Base-by-base conservation (phyloP, 2,888 invertebrate genomes). In the Anodontia alba region DNA sequence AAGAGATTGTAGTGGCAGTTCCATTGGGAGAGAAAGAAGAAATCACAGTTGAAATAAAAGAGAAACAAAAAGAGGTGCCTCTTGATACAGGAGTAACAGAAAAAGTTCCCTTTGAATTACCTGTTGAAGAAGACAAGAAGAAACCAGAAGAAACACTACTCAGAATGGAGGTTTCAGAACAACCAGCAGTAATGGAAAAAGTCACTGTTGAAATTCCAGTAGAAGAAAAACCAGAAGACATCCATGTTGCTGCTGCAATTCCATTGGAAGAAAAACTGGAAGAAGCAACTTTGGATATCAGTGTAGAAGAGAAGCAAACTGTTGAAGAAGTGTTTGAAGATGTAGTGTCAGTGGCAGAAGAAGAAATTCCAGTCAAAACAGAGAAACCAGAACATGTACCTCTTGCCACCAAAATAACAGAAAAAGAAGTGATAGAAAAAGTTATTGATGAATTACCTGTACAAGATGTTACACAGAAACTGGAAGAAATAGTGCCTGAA, bases 271-370 rank as follows among this genome's bases (percentile, higher is more conserved):
- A 54, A 81, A 42, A 42, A 80, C 80, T 79, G 33, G 73, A 82
- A 68, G 84, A 83, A 68, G 66, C 77, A n/a, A 75, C 74, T 23
- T 46, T 74, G 26, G 80, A 82, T 49, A 66, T 84, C 12, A 80
- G 80, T 33, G 80, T 84, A 17, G 62, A 57, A 57, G 51, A 73
- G 31, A 62, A 78, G 54, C 70, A 23, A 31, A 54, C 67, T 26
- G 26, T 57, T 23, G 80, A 80, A 8, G 38, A 26, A 15, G n/a
- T 68, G n/a, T 46, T 73, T 68, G 73, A 78, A 70, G 49, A 43
- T 46, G 42, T 62, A 36, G 33, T 38, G 38, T 68, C 36, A 26
- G 46, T 17, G 36, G 42, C 54, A 33, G 77, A 77, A 43, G 42
- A 33, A 72, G 23, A 43, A 23, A 68, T 54, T 33, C 46, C 67